These are phyloP conservation scores for Chrysolophus pictus DNA, from an alignment of 2,797 vertebrate species.

Conservation along the genomic window DNA sequence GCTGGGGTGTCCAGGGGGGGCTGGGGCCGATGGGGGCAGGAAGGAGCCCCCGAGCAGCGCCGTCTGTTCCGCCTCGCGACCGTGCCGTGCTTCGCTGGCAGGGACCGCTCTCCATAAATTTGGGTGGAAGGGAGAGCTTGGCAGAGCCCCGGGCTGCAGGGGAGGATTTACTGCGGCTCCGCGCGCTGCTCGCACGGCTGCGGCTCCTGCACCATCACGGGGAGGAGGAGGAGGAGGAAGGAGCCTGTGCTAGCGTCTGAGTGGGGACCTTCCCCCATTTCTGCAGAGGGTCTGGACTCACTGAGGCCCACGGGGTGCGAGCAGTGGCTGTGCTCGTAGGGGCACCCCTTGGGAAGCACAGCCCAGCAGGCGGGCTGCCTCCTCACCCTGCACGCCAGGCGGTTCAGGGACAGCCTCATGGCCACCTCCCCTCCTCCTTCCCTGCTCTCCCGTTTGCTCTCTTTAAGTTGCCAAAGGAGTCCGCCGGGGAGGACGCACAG, in stretches of 20 bases:
- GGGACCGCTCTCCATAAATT: constrained; percentile 69
- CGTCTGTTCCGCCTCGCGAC: background rate
- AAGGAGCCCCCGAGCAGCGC: constrained; percentile 14
- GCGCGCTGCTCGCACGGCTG: constrained; percentile 30
- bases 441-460: background rate
- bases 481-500: background rate
- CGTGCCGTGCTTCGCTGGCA: constrained; percentile 40
- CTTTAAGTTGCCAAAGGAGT: background rate
- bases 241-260: background rate
- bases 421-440: background rate
- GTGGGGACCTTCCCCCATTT: background rate
- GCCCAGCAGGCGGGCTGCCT: too few species aligned
- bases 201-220: constrained; percentile 26
- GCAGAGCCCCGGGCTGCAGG: constrained; percentile 57
- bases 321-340: too few species aligned
- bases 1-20: background rate
- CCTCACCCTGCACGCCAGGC: too few species aligned
- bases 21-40: background rate
- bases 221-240: background rate
- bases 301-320: too few species aligned
- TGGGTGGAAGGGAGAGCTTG: constrained; percentile 65
- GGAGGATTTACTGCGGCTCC: constrained; percentile 63
- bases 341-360: too few species aligned
- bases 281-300: too few species aligned
- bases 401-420: background rate